Conservation (phyloP, 2,888 invertebrate genomes). For the Schizaphis graminum region DNA sequence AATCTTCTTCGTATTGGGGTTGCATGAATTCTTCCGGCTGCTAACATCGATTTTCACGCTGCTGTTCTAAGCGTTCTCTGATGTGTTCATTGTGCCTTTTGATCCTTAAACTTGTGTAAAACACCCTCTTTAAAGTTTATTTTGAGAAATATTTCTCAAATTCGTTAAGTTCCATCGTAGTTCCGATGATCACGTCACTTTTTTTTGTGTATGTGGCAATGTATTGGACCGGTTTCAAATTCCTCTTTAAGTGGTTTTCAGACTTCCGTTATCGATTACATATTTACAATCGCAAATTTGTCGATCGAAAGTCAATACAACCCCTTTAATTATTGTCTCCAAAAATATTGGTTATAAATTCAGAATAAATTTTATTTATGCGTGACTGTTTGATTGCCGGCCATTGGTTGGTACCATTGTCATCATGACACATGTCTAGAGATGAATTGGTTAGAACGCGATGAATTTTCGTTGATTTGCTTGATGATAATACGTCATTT, state of each 20-base stretch:
- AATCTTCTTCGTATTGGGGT: background rate
- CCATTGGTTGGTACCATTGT: conserved; percentile 44
- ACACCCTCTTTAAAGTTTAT: background rate
- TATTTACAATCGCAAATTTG: background rate
- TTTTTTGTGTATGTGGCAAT: conserved; percentile 13
- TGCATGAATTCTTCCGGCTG: background rate
- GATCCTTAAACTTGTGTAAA: accelerated
- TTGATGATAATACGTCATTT: background rate
- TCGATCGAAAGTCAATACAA: background rate
- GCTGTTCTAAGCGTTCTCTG: background rate
- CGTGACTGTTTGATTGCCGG: background rate
- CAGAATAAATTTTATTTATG: background rate
- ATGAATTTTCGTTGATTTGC: background rate
- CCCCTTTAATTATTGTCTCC: background rate
- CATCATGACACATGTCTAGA: conserved; percentile 23
- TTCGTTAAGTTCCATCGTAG: background rate
- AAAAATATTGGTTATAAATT: too few species aligned
- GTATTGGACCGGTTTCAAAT: too few species aligned
- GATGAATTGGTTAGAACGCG: conserved; percentile 30
- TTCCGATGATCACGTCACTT: background rate
- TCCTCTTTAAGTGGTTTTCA: background rate
- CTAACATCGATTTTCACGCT: background rate
- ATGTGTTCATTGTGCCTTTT: background rate
- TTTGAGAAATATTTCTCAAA: too few species aligned
- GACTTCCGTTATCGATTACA: background rate